A percentile compares a stretch with the other conserved stretches of the same genome.
Evolutionary conservation across 2,888 invertebrate species (phyloP).

Genomic region (Zygothrica quintamaculata): DNA sequence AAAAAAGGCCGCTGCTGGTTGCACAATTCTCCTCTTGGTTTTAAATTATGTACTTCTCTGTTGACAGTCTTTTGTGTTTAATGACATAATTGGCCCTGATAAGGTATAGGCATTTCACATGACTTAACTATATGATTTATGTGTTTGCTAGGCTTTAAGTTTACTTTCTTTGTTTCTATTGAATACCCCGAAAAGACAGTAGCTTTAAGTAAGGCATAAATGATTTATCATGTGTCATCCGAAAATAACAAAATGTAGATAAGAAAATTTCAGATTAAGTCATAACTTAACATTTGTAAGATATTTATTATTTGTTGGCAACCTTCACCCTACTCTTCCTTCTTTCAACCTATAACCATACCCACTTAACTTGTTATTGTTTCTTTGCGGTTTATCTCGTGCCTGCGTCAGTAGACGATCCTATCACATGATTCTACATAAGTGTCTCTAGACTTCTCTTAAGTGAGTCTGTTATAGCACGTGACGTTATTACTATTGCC

Average conservation of each 20-base stretch:
- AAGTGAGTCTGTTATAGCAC: conserved; percentile 53
- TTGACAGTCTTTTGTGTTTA: conserved; percentile 6
- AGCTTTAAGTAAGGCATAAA: conserved; percentile 6
- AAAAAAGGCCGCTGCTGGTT: not conserved
- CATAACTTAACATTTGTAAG: conserved; percentile 32
- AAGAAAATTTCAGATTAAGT: conserved; percentile 29
- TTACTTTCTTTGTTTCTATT: no score
- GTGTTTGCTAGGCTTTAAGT: conserved; percentile 34
- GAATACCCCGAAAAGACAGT: conserved; percentile 36
- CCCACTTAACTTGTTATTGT: conserved; percentile 5
- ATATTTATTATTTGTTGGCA: conserved; percentile 12
- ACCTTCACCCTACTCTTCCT: not conserved
- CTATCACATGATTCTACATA: conserved; percentile 67
- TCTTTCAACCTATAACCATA: not conserved
- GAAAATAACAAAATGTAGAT: conserved; percentile 35
- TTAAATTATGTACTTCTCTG: no score
- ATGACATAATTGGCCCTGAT: conserved; percentile 41
- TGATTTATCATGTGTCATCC: conserved; percentile 65
- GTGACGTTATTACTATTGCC: conserved; percentile 51
- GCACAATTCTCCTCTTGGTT: conserved; percentile 10
- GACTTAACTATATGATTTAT: conserved; percentile 40
- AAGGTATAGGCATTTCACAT: conserved; percentile 56
- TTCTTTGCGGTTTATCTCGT: conserved; percentile 51
- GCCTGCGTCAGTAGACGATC: conserved; percentile 52
- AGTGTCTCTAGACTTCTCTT: conserved; percentile 21